Percentiles rank a stretch among this genome's conserved stretches.
phyloP scores from a whole-genome alignment of 2,797 vertebrate species.

The Acipenser ruthenus region DNA sequence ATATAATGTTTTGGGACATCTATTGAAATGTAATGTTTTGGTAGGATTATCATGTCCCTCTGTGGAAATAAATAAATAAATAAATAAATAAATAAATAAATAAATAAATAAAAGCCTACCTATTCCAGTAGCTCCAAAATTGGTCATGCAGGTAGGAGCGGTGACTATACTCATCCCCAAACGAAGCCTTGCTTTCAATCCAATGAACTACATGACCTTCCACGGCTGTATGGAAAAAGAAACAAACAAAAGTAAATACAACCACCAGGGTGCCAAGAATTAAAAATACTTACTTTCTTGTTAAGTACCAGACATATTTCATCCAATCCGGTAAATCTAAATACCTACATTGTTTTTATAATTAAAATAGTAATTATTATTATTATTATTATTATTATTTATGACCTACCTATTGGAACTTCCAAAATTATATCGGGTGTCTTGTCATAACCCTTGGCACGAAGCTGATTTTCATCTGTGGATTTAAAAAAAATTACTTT shows the following conservation, averaged over 20 bases:
- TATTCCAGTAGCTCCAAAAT: conserved; percentile 99
- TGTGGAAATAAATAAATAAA: too few species aligned
- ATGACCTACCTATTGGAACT: conserved; percentile 83
- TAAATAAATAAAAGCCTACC: conserved; percentile 47
- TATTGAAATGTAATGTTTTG: too few species aligned
- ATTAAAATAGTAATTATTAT: not conserved
- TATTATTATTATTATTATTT: conserved; percentile 20
- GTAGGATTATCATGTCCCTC: too few species aligned
- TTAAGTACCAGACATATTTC: not conserved
- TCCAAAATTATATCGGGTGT: conserved; percentile 97
- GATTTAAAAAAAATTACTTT: too few species aligned
- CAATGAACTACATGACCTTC: conserved; percentile 95
- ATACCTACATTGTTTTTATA: too few species aligned
- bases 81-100: too few species aligned
- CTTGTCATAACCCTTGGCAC: conserved; percentile 95
- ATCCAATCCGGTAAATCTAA: too few species aligned
- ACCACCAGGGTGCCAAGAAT: not conserved
- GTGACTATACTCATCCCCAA: conserved; percentile 93
- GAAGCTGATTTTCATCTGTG: conserved; percentile 93
- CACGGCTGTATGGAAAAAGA: conserved; percentile 62
- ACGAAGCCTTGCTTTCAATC: conserved; percentile 99
- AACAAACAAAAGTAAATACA: not conserved
- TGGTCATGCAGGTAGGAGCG: conserved; percentile 90
- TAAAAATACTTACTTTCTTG: not conserved
- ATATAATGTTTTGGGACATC: too few species aligned